Base-by-base conservation (phyloP, 2,888 invertebrate species). In the Cerastoderma edule region DNA sequence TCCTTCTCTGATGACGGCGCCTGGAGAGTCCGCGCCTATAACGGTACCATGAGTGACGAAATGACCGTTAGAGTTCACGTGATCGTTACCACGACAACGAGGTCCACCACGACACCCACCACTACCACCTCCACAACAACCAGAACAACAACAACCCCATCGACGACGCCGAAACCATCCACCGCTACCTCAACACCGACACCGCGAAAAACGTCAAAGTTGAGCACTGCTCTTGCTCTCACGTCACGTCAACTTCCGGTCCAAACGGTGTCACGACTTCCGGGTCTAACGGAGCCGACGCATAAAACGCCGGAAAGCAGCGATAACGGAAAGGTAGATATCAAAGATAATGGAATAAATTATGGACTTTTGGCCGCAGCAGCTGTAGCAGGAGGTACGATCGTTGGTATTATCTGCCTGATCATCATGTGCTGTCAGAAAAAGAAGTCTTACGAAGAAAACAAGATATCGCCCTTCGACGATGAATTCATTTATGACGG, bases 21-120 rank as follows among this genome's bases (percentile, higher is more conserved):
- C 4, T 85, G 83, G 83, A 75, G 67, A 3, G 72, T 83, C 19
- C 33, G 54, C 19, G 85, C 79, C 0, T 69, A 65, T 53, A 85
- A 81, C 65, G 30, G 39, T 10, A 75, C 79, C 27, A 83, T 76
- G n/a, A 63, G 65, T 32, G 80, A 82, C 48, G 60, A 67, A 2
- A 30, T 48, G 67, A 67, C 64, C 10, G 46, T 81, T 2, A 66
- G 60, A 32, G 65, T 79, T 10, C 73, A 74, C 32, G 77, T 81
- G 3, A 81, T 75, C 24, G 50, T 70, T 8, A 72, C 74, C 8
- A 75, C 78, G 16, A 83, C 83, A 19, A 75, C 83, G 22, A 74
- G 69, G 27, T 57, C 72, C 13, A 76, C 83, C 39, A 80, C 79
- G 33, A 48, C 79, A 32, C 74, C 72, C 2, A 77, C 75, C 1